A percentile compares a stretch with the other conserved stretches of the same genome.
Conservation (phyloP, 2,797 vertebrate species). For the Melanotaenia boesemani region DNA sequence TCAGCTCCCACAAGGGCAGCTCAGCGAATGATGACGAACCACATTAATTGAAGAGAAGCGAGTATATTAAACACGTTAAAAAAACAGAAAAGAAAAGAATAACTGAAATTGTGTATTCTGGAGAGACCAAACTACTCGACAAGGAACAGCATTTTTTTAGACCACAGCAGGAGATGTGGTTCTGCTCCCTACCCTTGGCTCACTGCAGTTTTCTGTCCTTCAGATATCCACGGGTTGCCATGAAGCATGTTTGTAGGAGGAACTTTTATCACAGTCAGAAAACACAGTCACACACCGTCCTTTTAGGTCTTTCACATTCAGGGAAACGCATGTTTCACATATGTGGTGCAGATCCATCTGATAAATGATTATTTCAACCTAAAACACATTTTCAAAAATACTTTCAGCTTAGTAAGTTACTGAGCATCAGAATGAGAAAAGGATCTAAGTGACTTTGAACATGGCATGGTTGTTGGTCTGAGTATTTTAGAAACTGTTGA, state of each 20-base stretch:
- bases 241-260: constrained; percentile 10
- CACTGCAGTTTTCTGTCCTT: constrained; percentile 45
- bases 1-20: constrained; percentile 19
- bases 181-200: constrained; percentile 1
- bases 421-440: no score
- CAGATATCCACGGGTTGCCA: constrained; percentile 22
- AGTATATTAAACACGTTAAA: background rate
- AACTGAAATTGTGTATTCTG: background rate
- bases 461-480: no score
- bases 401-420: no score
- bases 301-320: constrained; percentile 9
- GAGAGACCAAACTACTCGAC: background rate
- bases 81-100: background rate
- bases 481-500: no score
- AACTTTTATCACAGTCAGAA: constrained; percentile 40
- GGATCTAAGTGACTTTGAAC: no score
- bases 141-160: constrained; percentile 6
- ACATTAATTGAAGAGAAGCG: background rate
- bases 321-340: constrained; percentile 13
- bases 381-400: no score
- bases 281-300: constrained; percentile 3
- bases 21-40: constrained; percentile 10
- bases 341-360: background rate
- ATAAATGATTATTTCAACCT: no score
- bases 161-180: constrained; percentile 29